A percentile compares a stretch with the other conserved stretches of the same genome.
phyloP scores from a whole-genome alignment of 2,797 vertebrate species.

The Gallinago nigripennis region DNA sequence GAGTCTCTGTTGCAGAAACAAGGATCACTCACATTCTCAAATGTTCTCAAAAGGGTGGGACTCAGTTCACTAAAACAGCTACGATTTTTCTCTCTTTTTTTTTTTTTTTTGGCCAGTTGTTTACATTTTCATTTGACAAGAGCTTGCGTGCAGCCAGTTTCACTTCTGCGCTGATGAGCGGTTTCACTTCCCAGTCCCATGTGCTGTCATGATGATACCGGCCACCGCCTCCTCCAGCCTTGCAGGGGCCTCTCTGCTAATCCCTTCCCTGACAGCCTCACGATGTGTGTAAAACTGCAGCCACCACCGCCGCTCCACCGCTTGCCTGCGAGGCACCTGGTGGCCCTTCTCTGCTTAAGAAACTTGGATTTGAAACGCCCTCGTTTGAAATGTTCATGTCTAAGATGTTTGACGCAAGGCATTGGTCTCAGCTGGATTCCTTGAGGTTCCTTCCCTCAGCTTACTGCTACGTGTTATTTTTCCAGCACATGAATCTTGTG shows the following conservation, averaged over 20 bases:
- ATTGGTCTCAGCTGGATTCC: neutral
- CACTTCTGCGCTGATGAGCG: slow-evolving; percentile 20
- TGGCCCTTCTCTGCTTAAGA: neutral
- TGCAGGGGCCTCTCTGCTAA: neutral
- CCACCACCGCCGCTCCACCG: neutral
- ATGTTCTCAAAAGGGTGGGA: accelerated
- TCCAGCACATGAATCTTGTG: neutral
- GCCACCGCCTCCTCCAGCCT: neutral
- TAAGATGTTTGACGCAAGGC: accelerated
- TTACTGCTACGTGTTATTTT: accelerated
- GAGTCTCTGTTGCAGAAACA: neutral
- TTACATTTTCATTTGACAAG: neutral
- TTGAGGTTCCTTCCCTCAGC: neutral
- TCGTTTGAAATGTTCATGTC: neutral
- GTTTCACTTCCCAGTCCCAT: slow-evolving; percentile 58
- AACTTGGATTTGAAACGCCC: neutral
- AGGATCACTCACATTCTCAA: neutral
- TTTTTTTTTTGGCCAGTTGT: neutral
- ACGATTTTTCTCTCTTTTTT: neutral
- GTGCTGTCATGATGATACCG: neutral
- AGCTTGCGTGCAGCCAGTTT: slow-evolving; percentile 31
- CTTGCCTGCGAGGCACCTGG: neutral
- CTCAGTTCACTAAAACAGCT: neutral
- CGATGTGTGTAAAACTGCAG: neutral
- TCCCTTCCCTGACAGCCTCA: neutral